phyloP scores from a whole-genome alignment of 2,888 invertebrate genomes.

The Zhuqinia jingwanae region DNA sequence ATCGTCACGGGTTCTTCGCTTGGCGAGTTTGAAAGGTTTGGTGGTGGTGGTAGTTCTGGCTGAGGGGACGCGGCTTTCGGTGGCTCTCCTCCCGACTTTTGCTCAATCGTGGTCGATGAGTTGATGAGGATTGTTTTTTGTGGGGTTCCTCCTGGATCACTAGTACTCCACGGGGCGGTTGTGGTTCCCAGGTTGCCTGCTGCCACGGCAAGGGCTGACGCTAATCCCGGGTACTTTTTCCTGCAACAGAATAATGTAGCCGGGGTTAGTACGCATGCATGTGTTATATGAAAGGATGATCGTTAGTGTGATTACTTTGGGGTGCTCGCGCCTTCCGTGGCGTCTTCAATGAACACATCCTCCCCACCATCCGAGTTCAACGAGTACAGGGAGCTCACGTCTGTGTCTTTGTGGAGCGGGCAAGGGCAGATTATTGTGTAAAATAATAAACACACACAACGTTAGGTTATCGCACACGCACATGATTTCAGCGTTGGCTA shows the following conservation, averaged over 20 bases:
- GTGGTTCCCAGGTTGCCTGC: slow-evolving; percentile 60
- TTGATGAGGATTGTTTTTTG: slow-evolving; percentile 76
- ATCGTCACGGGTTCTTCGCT: slow-evolving; percentile 71
- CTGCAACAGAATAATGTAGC: too few species aligned
- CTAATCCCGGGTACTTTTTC: slow-evolving; percentile 71
- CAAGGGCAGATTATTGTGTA: not conserved
- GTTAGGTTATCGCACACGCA: not conserved
- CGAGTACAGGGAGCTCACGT: slow-evolving; percentile 83
- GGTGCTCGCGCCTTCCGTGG: slow-evolving; percentile 62
- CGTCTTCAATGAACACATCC: slow-evolving; percentile 80
- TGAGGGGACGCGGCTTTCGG: not conserved
- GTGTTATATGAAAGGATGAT: too few species aligned
- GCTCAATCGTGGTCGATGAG: not conserved
- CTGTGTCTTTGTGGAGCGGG: slow-evolving; percentile 80
- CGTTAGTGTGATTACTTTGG: slow-evolving; percentile 70
- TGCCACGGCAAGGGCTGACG: slow-evolving; percentile 59
- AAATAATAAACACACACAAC: too few species aligned
- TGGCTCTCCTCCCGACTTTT: slow-evolving; percentile 10
- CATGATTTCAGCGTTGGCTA: not conserved
- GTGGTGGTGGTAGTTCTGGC: not conserved
- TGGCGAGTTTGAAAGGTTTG: slow-evolving; percentile 65
- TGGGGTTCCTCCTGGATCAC: slow-evolving; percentile 43
- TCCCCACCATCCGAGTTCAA: slow-evolving; percentile 82
- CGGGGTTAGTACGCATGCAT: too few species aligned
- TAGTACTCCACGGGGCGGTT: slow-evolving; percentile 57